These are phyloP conservation scores for Clivina fossor DNA, from an alignment of 2,888 invertebrate genomes.

Conservation along the genomic window DNA sequence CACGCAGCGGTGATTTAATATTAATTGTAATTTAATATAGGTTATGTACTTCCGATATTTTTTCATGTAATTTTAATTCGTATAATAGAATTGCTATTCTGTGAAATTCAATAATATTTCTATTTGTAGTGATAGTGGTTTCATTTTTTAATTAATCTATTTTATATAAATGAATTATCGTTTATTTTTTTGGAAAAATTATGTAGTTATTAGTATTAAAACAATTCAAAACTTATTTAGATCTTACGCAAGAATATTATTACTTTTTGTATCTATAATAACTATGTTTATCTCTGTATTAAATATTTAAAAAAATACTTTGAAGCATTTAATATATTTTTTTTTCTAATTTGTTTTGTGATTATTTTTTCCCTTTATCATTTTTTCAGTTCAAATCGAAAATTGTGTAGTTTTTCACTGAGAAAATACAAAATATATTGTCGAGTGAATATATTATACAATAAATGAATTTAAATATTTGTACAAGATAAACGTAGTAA, in stretches of 20 bases:
- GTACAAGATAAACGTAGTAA: no score
- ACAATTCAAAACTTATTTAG: not conserved
- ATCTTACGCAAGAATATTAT: not conserved
- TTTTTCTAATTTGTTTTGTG: no score
- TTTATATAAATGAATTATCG: not conserved
- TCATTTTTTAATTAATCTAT: conserved; percentile 8
- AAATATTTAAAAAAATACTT: not conserved
- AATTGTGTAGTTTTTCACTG: no score
- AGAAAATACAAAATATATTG: no score
- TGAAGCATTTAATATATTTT: not conserved
- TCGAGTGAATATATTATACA: no score
- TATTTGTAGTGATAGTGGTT: conserved; percentile 26
- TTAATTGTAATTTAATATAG: conserved; percentile 27
- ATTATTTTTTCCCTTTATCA: no score
- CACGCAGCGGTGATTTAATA: no score
- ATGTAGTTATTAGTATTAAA: not conserved
- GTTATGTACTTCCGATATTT: conserved; percentile 28
- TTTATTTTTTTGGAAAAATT: not conserved
- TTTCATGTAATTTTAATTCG: conserved; percentile 28
- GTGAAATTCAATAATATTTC: conserved; percentile 22
- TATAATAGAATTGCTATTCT: no score
- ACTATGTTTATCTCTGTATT: not conserved
- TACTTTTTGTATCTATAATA: not conserved
- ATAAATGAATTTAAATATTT: no score
- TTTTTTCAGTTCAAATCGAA: no score